Evolutionary conservation across 2,797 vertebrate genomes (phyloP).

Genomic region (Coreius guichenoti): DNA sequence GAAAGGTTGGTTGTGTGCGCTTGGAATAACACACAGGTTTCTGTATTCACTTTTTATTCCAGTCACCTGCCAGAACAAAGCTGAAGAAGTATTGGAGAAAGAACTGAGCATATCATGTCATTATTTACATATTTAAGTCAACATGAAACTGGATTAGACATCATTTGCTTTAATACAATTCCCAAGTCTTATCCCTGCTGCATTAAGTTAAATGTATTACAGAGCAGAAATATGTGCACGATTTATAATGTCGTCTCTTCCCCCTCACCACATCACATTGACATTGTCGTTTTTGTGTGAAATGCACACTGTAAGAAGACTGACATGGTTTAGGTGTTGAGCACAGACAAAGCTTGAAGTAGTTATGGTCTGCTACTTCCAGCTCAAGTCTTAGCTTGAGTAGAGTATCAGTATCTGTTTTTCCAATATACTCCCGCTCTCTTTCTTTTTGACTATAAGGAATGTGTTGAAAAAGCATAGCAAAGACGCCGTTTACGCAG

Average conservation of each 20-base stretch:
- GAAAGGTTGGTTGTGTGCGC: conserved; percentile 41
- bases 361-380: conserved; percentile 40
- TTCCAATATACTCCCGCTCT: not conserved
- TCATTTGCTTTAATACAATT: not conserved
- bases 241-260: not conserved
- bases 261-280: not conserved
- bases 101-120: not conserved
- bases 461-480: conserved; percentile 54
- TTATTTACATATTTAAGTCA: not conserved
- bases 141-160: not conserved
- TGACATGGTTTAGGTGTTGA: conserved; percentile 45
- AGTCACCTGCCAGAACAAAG: conserved; percentile 18
- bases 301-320: conserved; percentile 14
- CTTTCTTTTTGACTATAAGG: conserved; percentile 21
- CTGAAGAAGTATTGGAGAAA: not conserved
- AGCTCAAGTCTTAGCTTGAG: conserved; percentile 60
- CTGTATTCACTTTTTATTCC: not conserved
- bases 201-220: not conserved
- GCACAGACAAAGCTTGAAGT: conserved; percentile 47
- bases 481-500: conserved; percentile 38
- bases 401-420: conserved; percentile 36
- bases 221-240: not conserved
- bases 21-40: conserved; percentile 18
- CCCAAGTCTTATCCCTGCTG: not conserved
- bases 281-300: not conserved